These are phyloP conservation scores for Auanema sp. DNA, from an alignment of 2,888 invertebrate genomes.

Conservation along the genomic window DNA sequence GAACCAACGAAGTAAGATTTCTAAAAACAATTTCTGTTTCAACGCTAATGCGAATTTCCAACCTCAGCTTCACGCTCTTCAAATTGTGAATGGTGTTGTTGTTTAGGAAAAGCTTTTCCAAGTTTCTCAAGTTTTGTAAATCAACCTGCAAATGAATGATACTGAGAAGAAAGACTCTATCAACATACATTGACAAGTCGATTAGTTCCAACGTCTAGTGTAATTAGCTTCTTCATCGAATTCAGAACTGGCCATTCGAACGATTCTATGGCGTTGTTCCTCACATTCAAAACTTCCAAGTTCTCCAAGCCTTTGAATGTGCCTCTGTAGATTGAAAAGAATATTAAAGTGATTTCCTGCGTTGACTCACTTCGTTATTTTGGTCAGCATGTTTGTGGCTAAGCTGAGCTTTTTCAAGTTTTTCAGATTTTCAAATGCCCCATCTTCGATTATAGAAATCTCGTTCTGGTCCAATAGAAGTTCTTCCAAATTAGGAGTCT, in stretches of 20 bases:
- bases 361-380: constrained; percentile 37
- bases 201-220: constrained; percentile 66
- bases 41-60: background rate
- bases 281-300: constrained; percentile 61
- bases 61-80: constrained; percentile 25
- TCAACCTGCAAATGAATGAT: constrained; percentile 16
- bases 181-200: constrained; percentile 15
- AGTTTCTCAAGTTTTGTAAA: constrained; percentile 33
- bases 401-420: constrained; percentile 62
- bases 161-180: background rate
- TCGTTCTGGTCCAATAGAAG: constrained; percentile 42
- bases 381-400: constrained; percentile 64
- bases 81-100: constrained; percentile 55
- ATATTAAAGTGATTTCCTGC: constrained; percentile 2
- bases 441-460: constrained; percentile 42
- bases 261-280: constrained; percentile 40
- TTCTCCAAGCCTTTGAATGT: constrained; percentile 60
- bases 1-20: constrained; percentile 44
- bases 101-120: constrained; percentile 57
- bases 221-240: constrained; percentile 44
- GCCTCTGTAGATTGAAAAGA: constrained; percentile 28
- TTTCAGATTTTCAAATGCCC: constrained; percentile 42
- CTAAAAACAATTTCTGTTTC: constrained; percentile 17
- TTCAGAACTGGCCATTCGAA: constrained; percentile 53
- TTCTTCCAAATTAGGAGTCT: constrained; percentile 61